Base-by-base conservation (phyloP, 2,113 vertebrate species). In the Sinocyclocheilus anshuiensis region DNA sequence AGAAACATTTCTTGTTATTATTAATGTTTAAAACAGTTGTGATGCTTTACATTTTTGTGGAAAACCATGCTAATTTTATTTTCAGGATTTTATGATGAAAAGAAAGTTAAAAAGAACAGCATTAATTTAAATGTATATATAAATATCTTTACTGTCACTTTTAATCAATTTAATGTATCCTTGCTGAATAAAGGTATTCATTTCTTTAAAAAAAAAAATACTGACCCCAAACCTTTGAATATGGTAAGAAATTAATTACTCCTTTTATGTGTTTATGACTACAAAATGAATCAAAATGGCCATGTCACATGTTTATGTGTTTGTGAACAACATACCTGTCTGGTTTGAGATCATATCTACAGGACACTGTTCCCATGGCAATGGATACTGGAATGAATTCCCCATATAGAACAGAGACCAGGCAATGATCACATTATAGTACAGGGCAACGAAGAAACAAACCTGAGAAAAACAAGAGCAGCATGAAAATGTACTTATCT, bases 401-500 rank as follows among this genome's bases (percentile, higher is more conserved):
- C 95, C 95, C 90, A 96, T 59, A 89, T 96, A 96, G 91, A 95
- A 96, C 12, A 96, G 92, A 65, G 95, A 94, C 96, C 95, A 96
- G 7, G 94, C 95, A 29, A 95, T 97, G 83, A 94, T 92, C 59
- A 96, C 93, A 33, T 96, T 97, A 85, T 95, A 94, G 92, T 96
- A 96, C 15, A 95, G 90, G 50, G 92, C 91, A 45, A 93, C 91
- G 20, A 95, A 94, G 89, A 95, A 93, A 81, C 96, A 96, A 15
- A 97, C 94, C 96, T 97, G 69, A 24, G 39, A 83, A 80, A 84
- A 81, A 72, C 75, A 15, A 87, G 13, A 87, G 74, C 87, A 22
- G 1, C 20, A 72, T 22, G 33, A 42, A 20, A 22, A 72, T 10
- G 33, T 4, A 26, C 26, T 26, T 26, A 26, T 26, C 16, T 39